Percentiles rank a stretch among this genome's conserved stretches.
phyloP scores from a whole-genome alignment of 2,797 vertebrate genomes.

The Vultur gryphus region DNA sequence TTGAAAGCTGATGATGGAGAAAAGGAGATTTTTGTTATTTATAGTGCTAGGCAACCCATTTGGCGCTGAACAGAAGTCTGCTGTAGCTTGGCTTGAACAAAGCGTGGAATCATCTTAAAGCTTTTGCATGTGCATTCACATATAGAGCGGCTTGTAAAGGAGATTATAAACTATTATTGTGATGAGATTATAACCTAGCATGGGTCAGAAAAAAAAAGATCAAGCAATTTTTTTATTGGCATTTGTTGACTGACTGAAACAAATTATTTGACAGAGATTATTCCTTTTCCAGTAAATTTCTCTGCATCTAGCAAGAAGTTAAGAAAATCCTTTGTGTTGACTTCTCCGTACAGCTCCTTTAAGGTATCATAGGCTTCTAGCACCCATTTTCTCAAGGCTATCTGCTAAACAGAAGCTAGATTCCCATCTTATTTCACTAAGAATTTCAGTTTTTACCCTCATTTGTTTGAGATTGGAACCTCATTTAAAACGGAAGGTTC shows the following conservation, averaged over 20 bases:
- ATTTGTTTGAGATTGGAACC: not conserved
- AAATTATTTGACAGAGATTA: not conserved
- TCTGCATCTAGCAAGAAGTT: not conserved
- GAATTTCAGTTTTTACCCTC: not conserved
- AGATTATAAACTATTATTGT: not conserved
- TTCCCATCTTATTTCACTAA: not conserved
- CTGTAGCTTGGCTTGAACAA: not conserved
- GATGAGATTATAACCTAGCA: not conserved
- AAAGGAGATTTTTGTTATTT: conserved; percentile 19
- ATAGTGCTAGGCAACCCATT: not conserved
- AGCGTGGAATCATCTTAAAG: not conserved
- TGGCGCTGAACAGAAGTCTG: not conserved
- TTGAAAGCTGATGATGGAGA: conserved; percentile 8
- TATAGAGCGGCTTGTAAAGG: not conserved
- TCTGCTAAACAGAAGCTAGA: not conserved
- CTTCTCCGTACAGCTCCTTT: not conserved
- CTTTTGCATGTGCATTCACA: not conserved
- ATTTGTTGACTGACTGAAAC: not conserved
- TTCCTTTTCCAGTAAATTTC: not conserved
- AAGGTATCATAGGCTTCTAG: not conserved
- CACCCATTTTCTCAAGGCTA: not conserved
- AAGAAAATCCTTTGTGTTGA: not conserved
- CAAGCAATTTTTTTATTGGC: not conserved
- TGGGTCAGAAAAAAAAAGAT: not conserved
- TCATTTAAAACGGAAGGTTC: not conserved